Evolutionary conservation across 2,888 invertebrate genomes (phyloP), one percentile per base, ranked within the genome.

Genomic region (Monopis laevigella): DNA sequence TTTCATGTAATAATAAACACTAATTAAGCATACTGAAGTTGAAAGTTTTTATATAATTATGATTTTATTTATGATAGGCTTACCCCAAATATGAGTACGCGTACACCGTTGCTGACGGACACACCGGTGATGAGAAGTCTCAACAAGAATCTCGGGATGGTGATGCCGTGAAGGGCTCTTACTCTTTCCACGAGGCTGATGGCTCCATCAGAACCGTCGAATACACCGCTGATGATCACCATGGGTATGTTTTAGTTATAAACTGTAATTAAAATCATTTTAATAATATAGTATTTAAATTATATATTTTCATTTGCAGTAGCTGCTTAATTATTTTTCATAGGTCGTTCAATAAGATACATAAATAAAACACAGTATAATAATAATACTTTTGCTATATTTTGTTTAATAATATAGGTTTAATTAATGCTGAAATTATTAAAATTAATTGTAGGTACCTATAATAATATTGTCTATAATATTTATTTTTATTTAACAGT

Each of bases 101-200:
- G 43, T 84, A 84, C 68, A 81, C 81, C 16, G 84, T 84, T 1
- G 69, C 80, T 47, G 84, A 84, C 55, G 64, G 72, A 12, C 81
- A 83, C 61, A 83, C 83, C 56, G 83, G 83, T 34, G 84, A 84
- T 66, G 70, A 78, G 62, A 83, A 83, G 65, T 67, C 71, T 45
- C 83, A 82, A 59, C 75, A 81, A 46, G 84, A 84, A 56, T 52
- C 56, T 45, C 70, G 75, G 47, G 82, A 83, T 50, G 83, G 83
- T 29, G 83, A 83, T 50, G 75, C 68, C 1, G 83, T 83, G 47
- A 77, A 77, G 56, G 84, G 83, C 51, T 69, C 72, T 10, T 82
- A 83, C 71, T 78, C 81, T 11, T 62, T 83, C 51, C 72, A 75
- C 48, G 83, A 83, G 55, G 78, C 83, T 36, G 83, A 83, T 54